Evolutionary conservation across 2,797 vertebrate species (phyloP).

Genomic region (Staurois parvus): DNA sequence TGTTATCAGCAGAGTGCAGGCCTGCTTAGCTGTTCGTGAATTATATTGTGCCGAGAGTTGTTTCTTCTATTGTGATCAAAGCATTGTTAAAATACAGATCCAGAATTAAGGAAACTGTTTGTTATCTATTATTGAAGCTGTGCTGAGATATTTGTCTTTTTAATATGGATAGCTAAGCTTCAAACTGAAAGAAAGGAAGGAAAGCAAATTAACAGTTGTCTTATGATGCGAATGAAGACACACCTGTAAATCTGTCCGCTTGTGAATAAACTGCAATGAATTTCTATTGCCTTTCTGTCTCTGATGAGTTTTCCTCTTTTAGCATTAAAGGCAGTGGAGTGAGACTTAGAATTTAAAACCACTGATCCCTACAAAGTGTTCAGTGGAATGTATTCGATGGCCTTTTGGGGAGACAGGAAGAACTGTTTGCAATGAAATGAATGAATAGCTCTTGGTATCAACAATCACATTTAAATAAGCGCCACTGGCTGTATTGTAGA

Average conservation of each 20-base stretch:
- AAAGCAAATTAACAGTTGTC: conserved; percentile 2
- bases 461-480: too few species aligned
- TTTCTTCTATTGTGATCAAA: conserved; percentile 48
- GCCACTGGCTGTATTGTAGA: too few species aligned
- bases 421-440: not conserved
- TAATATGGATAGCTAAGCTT: not conserved
- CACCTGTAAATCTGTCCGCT: not conserved
- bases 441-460: not conserved
- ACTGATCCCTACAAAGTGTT: not conserved
- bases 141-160: not conserved
- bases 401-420: not conserved
- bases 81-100: conserved; percentile 38
- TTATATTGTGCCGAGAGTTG: conserved; percentile 19
- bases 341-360: not conserved
- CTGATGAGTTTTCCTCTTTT: not conserved
- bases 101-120: conserved; percentile 19
- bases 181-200: not conserved
- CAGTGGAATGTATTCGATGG: not conserved
- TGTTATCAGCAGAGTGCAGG: conserved; percentile 59
- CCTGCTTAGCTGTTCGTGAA: conserved; percentile 52
- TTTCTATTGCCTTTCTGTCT: not conserved
- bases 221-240: not conserved
- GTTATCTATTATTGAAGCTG: conserved; percentile 18
- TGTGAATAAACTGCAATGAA: not conserved
- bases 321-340: not conserved